Percentiles rank a stretch among this genome's conserved stretches.
Conservation (phyloP, 2,888 invertebrate genomes). For the Nycteola revayana region DNA sequence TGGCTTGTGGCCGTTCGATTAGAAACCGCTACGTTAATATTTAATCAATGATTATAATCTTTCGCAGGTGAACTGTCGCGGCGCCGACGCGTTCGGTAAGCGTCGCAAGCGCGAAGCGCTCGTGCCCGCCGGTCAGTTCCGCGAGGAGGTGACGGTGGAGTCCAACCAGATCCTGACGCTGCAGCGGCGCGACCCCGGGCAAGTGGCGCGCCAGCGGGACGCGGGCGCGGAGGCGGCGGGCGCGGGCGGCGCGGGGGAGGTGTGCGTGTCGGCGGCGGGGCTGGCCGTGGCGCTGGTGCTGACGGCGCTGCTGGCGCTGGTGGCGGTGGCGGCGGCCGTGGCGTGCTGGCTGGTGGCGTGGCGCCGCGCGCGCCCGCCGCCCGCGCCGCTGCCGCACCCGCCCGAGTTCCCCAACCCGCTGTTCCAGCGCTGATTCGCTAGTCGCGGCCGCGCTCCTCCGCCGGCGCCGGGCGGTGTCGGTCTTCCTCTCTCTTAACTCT, state of each 20-base stretch:
- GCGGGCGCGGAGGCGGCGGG: slow-evolving; percentile 83
- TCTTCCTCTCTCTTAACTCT: slow-evolving; percentile 71
- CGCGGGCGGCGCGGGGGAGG: slow-evolving; percentile 85
- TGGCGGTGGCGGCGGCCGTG: slow-evolving; percentile 96
- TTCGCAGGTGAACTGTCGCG: slow-evolving; percentile 92
- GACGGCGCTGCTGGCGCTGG: slow-evolving; percentile 94
- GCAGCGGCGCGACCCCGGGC: slow-evolving; percentile 90
- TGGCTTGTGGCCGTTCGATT: too few relatives aligned
- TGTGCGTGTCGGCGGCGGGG: slow-evolving; percentile 96
- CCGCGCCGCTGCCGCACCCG: slow-evolving; percentile 96
- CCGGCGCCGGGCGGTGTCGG: slow-evolving; percentile 79
- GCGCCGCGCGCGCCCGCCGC: slow-evolving; percentile 91
- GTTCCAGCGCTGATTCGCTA: slow-evolving; percentile 83
- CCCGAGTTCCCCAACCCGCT: slow-evolving; percentile 97
- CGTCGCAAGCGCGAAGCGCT: slow-evolving; percentile 85
- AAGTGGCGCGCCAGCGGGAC: slow-evolving; percentile 89
- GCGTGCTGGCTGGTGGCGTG: slow-evolving; percentile 98
- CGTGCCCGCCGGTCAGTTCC: slow-evolving; percentile 88
- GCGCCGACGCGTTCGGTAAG: slow-evolving; percentile 94
- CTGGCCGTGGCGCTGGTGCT: slow-evolving; percentile 95
- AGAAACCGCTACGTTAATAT: slow-evolving; percentile 1
- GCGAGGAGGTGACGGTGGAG: slow-evolving; percentile 96
- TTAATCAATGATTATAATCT: neutral
- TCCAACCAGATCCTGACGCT: slow-evolving; percentile 95
- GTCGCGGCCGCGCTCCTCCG: slow-evolving; percentile 77